phyloP scores from a whole-genome alignment of 2,888 invertebrate genomes.

The Orthosia cruda region DNA sequence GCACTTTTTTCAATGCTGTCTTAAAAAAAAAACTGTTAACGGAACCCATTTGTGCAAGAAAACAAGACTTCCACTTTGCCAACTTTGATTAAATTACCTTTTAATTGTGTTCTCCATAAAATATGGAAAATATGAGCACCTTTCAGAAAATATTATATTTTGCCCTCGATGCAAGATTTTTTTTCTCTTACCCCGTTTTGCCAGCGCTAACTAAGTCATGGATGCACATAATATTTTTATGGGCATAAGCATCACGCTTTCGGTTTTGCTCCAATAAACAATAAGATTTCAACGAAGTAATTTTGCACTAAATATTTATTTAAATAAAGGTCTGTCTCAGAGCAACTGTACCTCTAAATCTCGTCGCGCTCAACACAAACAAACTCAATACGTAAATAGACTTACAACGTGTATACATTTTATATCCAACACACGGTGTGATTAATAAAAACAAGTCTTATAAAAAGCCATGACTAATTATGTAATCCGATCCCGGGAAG shows the following conservation, averaged over 20 bases:
- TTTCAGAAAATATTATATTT: background rate
- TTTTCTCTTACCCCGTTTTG: background rate
- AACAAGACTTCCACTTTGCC: background rate
- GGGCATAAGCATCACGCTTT: background rate
- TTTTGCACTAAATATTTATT: background rate
- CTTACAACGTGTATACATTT: constrained; percentile 5
- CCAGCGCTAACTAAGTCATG: background rate
- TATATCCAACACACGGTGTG: background rate
- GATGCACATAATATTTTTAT: background rate
- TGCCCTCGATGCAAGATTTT: background rate
- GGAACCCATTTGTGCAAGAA: background rate
- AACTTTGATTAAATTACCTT: background rate
- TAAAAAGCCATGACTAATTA: constrained; percentile 9
- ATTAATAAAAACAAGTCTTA: constrained; percentile 8
- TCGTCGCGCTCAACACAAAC: background rate
- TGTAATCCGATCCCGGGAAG: background rate
- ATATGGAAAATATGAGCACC: background rate
- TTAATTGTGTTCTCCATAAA: background rate
- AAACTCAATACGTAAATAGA: constrained; percentile 21
- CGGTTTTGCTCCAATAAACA: background rate
- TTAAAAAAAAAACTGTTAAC: no score
- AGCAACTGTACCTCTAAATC: no score
- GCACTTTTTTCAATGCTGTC: no score
- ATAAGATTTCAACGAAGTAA: background rate
- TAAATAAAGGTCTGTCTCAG: no score